Evolutionary conservation across 2,113 vertebrate genomes (phyloP).

Genomic region (Grammomys surdaster): DNA sequence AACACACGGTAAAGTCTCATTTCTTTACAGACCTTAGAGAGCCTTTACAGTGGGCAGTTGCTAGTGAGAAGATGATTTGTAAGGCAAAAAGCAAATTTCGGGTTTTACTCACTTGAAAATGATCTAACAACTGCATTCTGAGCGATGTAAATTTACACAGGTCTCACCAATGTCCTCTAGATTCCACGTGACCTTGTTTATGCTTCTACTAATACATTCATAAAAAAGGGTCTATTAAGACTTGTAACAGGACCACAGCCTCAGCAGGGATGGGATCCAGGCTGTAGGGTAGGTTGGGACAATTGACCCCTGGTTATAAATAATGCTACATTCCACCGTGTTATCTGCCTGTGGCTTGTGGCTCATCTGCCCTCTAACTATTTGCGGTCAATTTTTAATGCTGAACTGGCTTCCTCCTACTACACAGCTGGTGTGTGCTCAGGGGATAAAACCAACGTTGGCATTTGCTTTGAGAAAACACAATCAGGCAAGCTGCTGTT

Average conservation of each 20-base stretch:
- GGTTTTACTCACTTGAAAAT: constrained; percentile 79
- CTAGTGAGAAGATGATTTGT: constrained; percentile 66
- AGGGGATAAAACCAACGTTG: constrained; percentile 72
- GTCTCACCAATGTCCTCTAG: constrained; percentile 65
- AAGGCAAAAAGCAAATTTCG: constrained; percentile 83
- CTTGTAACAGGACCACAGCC: constrained; percentile 31
- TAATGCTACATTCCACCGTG: background rate
- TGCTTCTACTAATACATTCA: constrained; percentile 6
- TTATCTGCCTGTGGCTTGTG: constrained; percentile 72
- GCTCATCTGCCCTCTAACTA: constrained; percentile 71
- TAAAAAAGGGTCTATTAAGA: constrained; percentile 52
- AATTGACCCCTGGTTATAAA: constrained; percentile 44
- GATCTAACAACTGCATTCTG: constrained; percentile 74
- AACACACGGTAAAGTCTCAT: constrained; percentile 65
- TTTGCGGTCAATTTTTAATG: constrained; percentile 77
- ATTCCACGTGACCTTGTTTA: constrained; percentile 64
- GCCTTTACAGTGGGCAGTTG: constrained; percentile 57
- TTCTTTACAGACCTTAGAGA: constrained; percentile 58
- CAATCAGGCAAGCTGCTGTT: constrained; percentile 75
- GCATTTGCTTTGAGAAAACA: constrained; percentile 77
- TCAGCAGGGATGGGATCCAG: constrained; percentile 35
- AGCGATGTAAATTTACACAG: constrained; percentile 44
- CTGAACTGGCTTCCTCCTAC: constrained; percentile 76
- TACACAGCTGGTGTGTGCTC: constrained; percentile 78
- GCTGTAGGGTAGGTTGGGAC: background rate